Percentiles rank a stretch among this genome's conserved stretches.
phyloP scores from a whole-genome alignment of 2,113 vertebrate genomes.

The Tragelaphus buxtoni region DNA sequence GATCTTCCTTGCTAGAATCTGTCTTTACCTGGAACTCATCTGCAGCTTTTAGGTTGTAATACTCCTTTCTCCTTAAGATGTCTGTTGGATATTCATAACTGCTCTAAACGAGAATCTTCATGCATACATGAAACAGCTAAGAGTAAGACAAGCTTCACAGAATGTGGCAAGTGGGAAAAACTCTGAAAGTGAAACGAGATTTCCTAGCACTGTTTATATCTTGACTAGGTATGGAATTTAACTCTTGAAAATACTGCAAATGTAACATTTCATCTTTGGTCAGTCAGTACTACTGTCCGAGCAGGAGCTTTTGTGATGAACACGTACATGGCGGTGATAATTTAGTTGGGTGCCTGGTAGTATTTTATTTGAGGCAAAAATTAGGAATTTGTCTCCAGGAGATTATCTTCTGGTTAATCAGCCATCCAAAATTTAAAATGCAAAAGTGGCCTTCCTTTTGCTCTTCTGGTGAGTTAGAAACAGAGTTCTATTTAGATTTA shows the following conservation, averaged over 20 bases:
- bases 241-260: background rate
- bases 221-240: background rate
- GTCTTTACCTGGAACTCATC: background rate
- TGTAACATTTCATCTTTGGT: background rate
- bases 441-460: background rate
- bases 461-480: background rate
- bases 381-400: slow-evolving; percentile 12
- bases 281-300: background rate
- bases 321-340: background rate
- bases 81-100: background rate
- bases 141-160: background rate
- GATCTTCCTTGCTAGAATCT: background rate
- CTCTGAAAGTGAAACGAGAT: background rate
- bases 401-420: background rate
- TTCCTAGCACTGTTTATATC: background rate
- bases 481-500: background rate
- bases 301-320: background rate
- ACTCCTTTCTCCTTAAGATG: background rate
- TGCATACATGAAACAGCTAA: background rate
- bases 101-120: background rate
- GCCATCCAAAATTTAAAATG: background rate
- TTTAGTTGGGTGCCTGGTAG: background rate
- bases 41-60: background rate
- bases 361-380: background rate
- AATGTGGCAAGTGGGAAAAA: background rate